Evolutionary conservation across 2,797 vertebrate species (phyloP), one percentile per base, ranked within the genome.

Genomic region (Rhabdophis nuchalis): DNA sequence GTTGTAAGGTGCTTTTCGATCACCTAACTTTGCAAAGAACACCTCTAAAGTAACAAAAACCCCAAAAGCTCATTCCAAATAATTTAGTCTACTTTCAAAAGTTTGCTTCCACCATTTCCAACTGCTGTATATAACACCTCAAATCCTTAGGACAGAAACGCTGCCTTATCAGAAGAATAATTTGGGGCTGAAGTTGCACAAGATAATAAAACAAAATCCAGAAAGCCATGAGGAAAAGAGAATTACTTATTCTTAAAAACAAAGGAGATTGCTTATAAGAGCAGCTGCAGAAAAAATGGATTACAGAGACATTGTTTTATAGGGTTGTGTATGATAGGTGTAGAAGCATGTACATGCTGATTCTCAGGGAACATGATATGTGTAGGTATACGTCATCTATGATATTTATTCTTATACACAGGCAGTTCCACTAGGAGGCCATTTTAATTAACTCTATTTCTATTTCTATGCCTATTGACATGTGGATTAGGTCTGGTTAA

Each of bases 131-230:
- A 90, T 53, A 50, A 1, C 0, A 85, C 41, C 92, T 93, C 89
- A 93, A 4, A 0, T 88, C 50, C 6, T 93, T 61, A 92, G 90
- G 93, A 89, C 88, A 91, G 56, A 91, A 93, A 93, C 29, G 0
- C 5, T 88, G 58, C 58, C 58, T 60, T 60, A 60, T 60, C 58
- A 60, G 58, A 60, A 60, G 1, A 60, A 27, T 60, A 60, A 60
- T 60, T 27, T 60, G 58, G 58, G 8, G 23, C 2, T 27, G 23
- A 60, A 27, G 25, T 27, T 60, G 25, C 25, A 60, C 25, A 3
- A 27, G 58, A 60, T n/a, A n/a, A 60, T 10, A 3, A 27, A 27
- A 27, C 20, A 57, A 57, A 57, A 57, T 27, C 25, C 58, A 60
- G 58, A 60, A 60, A 60, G 25, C 25, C 58, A 60, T 27, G 58